Base-by-base conservation (phyloP, 2,888 invertebrate genomes). In the Arctia plantaginis region DNA sequence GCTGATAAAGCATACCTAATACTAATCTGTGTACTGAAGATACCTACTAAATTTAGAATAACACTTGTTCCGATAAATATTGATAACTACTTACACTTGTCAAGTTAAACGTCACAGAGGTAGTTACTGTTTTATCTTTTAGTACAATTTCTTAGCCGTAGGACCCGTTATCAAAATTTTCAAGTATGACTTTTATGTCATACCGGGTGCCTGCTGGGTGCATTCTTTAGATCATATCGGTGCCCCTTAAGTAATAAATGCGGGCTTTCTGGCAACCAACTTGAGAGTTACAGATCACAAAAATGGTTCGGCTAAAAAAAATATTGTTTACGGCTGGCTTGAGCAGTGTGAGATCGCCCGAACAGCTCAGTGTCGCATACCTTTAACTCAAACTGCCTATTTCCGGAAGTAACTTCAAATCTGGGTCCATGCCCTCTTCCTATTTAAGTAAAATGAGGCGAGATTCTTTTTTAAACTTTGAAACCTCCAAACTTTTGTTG, bases 1-100 rank as follows among this genome's bases (percentile, higher is more conserved):
- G 27, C 51, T 66, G 70, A 70, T 70, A 69, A 30, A 47, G n/a
- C 35, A 59, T 35, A 66, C 12, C 62, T 47, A 62, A 18, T 62
- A 30, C 30, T 62, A 62, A 62, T 27, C 59, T 62, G 27, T 62
- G 30, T 62, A 62, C 30, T 7, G 30, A 62, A 15, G 18, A 62
- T 18, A 62, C 59, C 27, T 59, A 27, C 27, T 27, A 27, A 55
- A 59, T 59, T 59, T 27, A 62, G 7, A 62, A 30, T 30, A 7
- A 62, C 6, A 30, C 6, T 30, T 62, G 18, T 62, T 30, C 30
- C 62, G 27, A 62, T 30, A 62, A 30, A 7, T 59, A 59, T 27
- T 27, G 4, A 59, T 27, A 59, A 59, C 13, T 59, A 59, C 55
- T 30, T 30, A 62, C 27, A 62, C 55, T 62, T 62, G 62, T 30